Percentiles rank a stretch among this genome's conserved stretches.
Evolutionary conservation across 2,888 invertebrate genomes (phyloP).

Genomic region (Leptopilina drosophilae): DNA sequence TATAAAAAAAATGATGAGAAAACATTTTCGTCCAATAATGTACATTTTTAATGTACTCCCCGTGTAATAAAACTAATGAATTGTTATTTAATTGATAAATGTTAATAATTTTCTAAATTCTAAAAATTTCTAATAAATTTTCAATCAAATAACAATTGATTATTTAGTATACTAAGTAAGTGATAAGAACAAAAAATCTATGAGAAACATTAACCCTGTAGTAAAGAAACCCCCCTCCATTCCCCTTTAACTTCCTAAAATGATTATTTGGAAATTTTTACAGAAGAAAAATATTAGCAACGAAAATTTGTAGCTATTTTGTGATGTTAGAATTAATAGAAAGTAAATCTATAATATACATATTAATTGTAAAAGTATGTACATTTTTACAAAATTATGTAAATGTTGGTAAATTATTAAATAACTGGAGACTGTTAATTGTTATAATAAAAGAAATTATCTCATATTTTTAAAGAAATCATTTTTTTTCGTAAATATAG

Average conservation of each 20-base stretch:
- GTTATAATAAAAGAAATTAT: conserved; percentile 30
- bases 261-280: conserved; percentile 16
- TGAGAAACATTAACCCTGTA: neutral
- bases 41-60: neutral
- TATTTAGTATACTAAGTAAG: neutral
- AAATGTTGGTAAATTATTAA: neutral
- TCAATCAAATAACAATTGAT: too few relatives aligned
- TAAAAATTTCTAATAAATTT: too few relatives aligned
- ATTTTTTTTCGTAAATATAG: too few relatives aligned
- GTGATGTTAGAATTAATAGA: conserved; percentile 3
- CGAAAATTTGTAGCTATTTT: conserved; percentile 53
- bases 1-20: neutral
- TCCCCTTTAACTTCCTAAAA: neutral
- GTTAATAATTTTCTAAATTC: too few relatives aligned
- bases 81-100: too few relatives aligned
- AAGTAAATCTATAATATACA: neutral
- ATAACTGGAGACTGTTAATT: conserved; percentile 5
- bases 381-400: neutral
- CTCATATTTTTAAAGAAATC: neutral
- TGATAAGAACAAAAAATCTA: neutral
- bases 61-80: too few relatives aligned
- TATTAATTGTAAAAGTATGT: neutral
- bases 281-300: conserved; percentile 50
- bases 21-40: neutral
- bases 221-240: neutral